Conservation (phyloP, 2,113 vertebrate species). For the Ammodramus savannarum region DNA sequence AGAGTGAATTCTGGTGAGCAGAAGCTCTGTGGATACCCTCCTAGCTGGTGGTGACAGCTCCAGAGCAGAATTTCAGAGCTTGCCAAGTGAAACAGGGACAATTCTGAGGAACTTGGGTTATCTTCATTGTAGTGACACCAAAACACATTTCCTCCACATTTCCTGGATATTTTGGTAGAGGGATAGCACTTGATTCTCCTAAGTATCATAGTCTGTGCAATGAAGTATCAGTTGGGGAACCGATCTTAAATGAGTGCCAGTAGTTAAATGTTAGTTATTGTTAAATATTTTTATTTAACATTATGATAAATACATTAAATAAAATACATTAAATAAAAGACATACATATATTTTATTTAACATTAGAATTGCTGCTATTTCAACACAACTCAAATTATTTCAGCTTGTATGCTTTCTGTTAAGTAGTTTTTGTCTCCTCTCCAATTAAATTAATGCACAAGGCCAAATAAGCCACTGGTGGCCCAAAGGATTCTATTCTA, state of each 20-base stretch:
- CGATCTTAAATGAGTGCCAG: background rate
- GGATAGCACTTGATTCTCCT: background rate
- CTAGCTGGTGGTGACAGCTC: background rate
- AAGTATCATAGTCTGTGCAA: background rate
- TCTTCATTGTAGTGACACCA: background rate
- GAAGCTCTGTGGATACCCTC: background rate
- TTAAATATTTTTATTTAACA: too few relatives aligned
- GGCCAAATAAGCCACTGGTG: background rate
- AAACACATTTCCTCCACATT: background rate
- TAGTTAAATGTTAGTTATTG: background rate
- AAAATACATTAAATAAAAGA: too few relatives aligned
- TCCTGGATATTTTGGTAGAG: background rate
- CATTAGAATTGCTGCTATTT: background rate
- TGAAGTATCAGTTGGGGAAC: background rate
- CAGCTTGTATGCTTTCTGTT: background rate
- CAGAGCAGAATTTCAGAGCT: background rate
- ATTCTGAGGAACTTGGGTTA: background rate
- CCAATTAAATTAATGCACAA: background rate
- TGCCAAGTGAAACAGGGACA: too few relatives aligned
- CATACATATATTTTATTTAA: too few relatives aligned
- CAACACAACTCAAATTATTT: background rate
- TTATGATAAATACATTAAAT: too few relatives aligned
- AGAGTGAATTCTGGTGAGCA: background rate
- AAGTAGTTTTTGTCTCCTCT: background rate
- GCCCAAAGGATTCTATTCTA: background rate